Conservation (phyloP, 2,888 invertebrate species). For the Gasteruption jaculator region DNA sequence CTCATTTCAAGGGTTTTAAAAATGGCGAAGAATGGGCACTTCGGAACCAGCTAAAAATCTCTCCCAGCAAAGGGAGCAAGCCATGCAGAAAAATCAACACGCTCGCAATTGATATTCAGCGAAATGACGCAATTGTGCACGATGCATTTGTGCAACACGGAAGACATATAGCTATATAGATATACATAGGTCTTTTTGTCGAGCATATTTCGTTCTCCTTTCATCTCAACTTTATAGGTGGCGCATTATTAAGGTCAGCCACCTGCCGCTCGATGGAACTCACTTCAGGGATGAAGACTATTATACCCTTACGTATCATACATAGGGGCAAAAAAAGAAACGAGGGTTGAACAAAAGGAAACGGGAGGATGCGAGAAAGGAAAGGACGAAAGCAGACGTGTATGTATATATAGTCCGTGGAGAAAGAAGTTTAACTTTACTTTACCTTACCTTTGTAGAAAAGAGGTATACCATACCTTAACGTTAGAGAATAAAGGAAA, state of each 20-base stretch:
- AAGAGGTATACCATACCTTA: too few relatives aligned
- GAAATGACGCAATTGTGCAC: too few relatives aligned
- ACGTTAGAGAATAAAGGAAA: constrained; percentile 53
- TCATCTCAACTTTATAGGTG: constrained; percentile 27
- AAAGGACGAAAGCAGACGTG: neutral
- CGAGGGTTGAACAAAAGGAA: constrained; percentile 18
- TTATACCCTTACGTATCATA: constrained; percentile 38
- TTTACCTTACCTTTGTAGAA: too few relatives aligned
- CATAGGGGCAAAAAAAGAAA: constrained; percentile 19
- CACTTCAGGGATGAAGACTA: constrained; percentile 49
- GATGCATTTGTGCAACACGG: too few relatives aligned
- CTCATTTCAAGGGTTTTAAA: too few relatives aligned
- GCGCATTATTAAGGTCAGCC: constrained; percentile 50
- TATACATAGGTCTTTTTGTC: neutral
- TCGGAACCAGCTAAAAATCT: too few relatives aligned
- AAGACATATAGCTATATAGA: too few relatives aligned
- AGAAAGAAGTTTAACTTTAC: constrained; percentile 25
- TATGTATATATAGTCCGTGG: constrained; percentile 11
- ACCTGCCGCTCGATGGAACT: constrained; percentile 51
- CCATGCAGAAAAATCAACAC: too few relatives aligned
- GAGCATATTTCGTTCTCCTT: constrained; percentile 18
- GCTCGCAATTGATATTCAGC: too few relatives aligned
- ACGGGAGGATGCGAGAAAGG: constrained; percentile 22
- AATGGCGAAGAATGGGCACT: too few relatives aligned
- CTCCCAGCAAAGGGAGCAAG: too few relatives aligned